Evolutionary conservation across 2,888 invertebrate genomes (phyloP).

Genomic region (Drosophila greeni): DNA sequence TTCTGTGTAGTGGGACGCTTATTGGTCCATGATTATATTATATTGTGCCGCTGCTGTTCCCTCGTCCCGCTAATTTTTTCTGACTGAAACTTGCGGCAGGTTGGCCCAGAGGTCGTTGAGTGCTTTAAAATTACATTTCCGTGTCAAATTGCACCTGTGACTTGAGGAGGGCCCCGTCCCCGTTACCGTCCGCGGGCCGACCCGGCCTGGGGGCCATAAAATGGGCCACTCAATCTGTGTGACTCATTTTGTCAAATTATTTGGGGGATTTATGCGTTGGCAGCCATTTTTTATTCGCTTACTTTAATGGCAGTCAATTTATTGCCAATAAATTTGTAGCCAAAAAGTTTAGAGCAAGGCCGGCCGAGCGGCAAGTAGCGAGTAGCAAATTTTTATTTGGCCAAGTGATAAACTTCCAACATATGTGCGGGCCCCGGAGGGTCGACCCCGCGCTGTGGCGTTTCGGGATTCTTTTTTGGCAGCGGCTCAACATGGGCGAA

Average conservation of each 20-base stretch:
- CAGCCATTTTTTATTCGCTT: slow-evolving; percentile 68
- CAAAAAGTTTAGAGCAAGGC: slow-evolving; percentile 73
- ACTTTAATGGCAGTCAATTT: slow-evolving; percentile 73
- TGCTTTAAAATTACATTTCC: slow-evolving; percentile 73
- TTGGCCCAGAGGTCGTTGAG: slow-evolving; percentile 43
- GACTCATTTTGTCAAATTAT: slow-evolving; percentile 75
- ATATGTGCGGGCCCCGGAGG: slow-evolving; percentile 56
- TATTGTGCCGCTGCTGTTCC: slow-evolving; percentile 39
- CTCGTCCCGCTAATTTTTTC: slow-evolving; percentile 55
- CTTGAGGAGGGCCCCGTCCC: slow-evolving; percentile 1
- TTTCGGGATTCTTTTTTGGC: slow-evolving; percentile 48
- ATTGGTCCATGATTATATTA: slow-evolving; percentile 67
- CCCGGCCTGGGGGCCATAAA: slow-evolving; percentile 38
- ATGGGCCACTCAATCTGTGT: slow-evolving; percentile 68
- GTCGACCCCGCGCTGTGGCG: slow-evolving; percentile 23
- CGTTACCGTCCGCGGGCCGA: too few relatives aligned
- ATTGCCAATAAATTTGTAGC: slow-evolving; percentile 74
- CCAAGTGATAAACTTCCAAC: slow-evolving; percentile 70
- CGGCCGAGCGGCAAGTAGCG: slow-evolving; percentile 32
- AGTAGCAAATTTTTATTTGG: slow-evolving; percentile 63
- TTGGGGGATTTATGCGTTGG: slow-evolving; percentile 73
- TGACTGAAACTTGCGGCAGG: slow-evolving; percentile 14
- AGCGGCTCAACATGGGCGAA: slow-evolving; percentile 53
- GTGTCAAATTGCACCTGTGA: slow-evolving; percentile 68
- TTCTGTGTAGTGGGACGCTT: slow-evolving; percentile 36